Conservation (phyloP, 2,888 invertebrate species). For the Nudaria mundana region DNA sequence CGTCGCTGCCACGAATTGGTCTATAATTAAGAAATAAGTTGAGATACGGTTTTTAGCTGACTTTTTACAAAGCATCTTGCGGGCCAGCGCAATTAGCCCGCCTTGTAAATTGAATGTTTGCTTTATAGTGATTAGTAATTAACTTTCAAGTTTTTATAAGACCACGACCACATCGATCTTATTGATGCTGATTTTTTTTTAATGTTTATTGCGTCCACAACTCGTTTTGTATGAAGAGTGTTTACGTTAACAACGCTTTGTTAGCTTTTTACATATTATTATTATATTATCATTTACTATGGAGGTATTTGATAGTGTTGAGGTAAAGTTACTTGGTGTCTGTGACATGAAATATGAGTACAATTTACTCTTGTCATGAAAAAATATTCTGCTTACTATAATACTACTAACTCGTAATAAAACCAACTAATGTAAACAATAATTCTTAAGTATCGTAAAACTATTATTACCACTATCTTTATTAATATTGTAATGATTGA, state of each 20-base stretch:
- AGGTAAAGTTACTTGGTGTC: conserved; percentile 23
- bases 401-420: too few species aligned
- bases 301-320: conserved; percentile 10
- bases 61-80: conserved; percentile 74
- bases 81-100: conserved; percentile 76
- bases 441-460: too few species aligned
- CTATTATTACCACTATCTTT: too few species aligned
- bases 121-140: conserved; percentile 80
- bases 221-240: conserved; percentile 57
- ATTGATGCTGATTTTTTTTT: conserved; percentile 62
- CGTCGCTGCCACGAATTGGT: conserved; percentile 75
- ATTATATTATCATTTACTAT: conserved; percentile 7
- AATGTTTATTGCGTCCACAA: conserved; percentile 50
- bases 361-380: conserved; percentile 4
- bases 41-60: conserved; percentile 77
- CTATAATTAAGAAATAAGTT: conserved; percentile 82
- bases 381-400: neutral
- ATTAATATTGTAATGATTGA: too few species aligned
- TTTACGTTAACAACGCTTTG: conserved; percentile 46
- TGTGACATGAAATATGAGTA: conserved; percentile 17
- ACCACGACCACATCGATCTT: conserved; percentile 61
- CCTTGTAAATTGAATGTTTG: conserved; percentile 81
- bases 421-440: too few species aligned
- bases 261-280: conserved; percentile 33
- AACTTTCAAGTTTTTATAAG: conserved; percentile 68